Evolutionary conservation across 2,797 vertebrate genomes (phyloP), one percentile per base, ranked within the genome.

Genomic region (Pipistrellus nathusii): DNA sequence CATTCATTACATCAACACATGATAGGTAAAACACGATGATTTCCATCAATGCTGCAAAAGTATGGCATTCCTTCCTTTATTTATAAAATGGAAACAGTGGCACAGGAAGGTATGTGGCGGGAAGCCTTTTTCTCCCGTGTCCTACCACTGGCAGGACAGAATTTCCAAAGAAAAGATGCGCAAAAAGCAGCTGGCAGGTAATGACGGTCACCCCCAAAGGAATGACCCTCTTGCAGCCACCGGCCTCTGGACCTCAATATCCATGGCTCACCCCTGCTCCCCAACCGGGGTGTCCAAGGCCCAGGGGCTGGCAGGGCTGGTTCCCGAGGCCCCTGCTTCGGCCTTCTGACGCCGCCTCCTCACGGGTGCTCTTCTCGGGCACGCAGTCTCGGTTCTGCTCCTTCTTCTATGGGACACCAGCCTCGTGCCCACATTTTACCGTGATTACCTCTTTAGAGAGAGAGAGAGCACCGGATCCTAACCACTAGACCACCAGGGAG

Each of bases 301-400:
- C 27, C 23, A 32, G 27, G 27, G 0, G 11, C 6, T 27, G 8
- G 17, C 38, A 64, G 55, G 57, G 9, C 38, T 35, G 21, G 6
- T 35, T 35, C 7, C n/a, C 0, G 21, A 35, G 27, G 64, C n/a
- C 64, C 35, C n/a, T 18, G 4, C 27, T 46, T 32, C 3, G 57
- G 78, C 55, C 46, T 44, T 3, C 38, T 13, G 78, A 64, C 1
- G 25, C 38, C 1, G 0, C n/a, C 17, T 17, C 30, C 69, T 86
- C 30, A 5, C 27, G 23, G 46, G 6, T 2, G 12, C 44, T 88
- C 23, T 15, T 69, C 35, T 51, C n/a, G 25, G 38, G 0, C 17
- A 69, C 2, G 8, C 11, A 8, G 55, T 18, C 62, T 21, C 5
- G 0, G 0, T 15, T 20, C 10, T 18, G n/a, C 41, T 51, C n/a